Base-by-base conservation (phyloP, 2,888 invertebrate species). In the Scaptomyza polygonia region DNA sequence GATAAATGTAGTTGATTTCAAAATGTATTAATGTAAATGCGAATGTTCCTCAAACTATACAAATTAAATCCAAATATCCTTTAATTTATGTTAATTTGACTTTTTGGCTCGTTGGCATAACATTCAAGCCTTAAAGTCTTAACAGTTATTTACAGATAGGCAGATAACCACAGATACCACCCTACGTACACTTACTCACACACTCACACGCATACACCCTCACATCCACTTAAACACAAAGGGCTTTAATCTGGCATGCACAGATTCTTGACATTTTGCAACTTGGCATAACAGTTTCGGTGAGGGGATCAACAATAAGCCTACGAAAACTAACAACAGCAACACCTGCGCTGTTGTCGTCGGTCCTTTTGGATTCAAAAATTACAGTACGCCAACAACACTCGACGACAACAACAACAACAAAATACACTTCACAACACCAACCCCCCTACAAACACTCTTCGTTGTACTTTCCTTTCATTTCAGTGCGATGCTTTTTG, bases 271-370 rank as follows among this genome's bases (percentile, higher is more conserved):
- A 74, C 82, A 85, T 77, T 71, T 67, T 66, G 77, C 65, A 69
- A 77, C 66, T 71, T 77, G 77, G 57, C 62, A 63, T 64, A 56
- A 72, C 80, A 84, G 76, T 66, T 78, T 51, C 56, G 47, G 30
- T 16, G 39, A 16, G 9, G 55, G 80, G 81, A 72, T 71, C 67
- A 62, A 73, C 70, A 77, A 67, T 87, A 81, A 87, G 85, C 82
- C 82, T 81, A 87, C 65, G 62, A 54, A 65, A 77, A 85, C 87
- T 85, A 81, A 77, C 82, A 84, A 66, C 75, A 78, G 64, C 67
- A 72, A 69, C 81, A 80, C 77, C 77, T 77, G 77, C 8, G 16
- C 11, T 6, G 11, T 44, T 16, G 6, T 32, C 21, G 53, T 29
- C 44, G 45, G 39, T 56, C 57, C 48, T 49, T 55, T 57, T 42